phyloP scores from a whole-genome alignment of 2,888 invertebrate species.

The Synanthedon myopaeformis region DNA sequence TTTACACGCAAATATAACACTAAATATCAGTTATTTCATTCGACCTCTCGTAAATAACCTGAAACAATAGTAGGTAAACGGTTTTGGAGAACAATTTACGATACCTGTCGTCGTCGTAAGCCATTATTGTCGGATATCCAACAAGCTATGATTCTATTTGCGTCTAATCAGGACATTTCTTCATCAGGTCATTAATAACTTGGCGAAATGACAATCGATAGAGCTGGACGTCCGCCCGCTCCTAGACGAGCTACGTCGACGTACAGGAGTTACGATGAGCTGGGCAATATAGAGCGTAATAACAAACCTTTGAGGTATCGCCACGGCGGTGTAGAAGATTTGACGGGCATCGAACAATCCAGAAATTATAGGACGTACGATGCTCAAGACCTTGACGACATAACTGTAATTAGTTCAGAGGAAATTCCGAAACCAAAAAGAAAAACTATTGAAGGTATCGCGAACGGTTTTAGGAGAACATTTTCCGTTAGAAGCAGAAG shows the following conservation, averaged over 20 bases:
- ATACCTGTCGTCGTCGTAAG: conserved; percentile 22
- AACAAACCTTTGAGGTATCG: conserved; percentile 46
- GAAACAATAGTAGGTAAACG: conserved; percentile 3
- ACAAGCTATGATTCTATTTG: conserved; percentile 5
- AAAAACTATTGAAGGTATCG: conserved; percentile 55
- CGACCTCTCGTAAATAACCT: conserved; percentile 18
- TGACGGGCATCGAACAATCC: conserved; percentile 43
- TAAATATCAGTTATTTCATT: conserved; percentile 16
- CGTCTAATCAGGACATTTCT: conserved; percentile 31
- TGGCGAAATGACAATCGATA: conserved; percentile 56
- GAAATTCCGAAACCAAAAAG: conserved; percentile 50
- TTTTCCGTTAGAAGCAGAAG: conserved; percentile 53
- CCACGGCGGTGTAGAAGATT: conserved; percentile 55
- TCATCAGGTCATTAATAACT: conserved; percentile 31
- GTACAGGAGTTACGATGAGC: conserved; percentile 62
- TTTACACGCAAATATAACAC: conserved; percentile 49
- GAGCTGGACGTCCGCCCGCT: conserved; percentile 53
- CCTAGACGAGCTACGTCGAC: conserved; percentile 54
- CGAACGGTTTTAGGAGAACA: conserved; percentile 54
- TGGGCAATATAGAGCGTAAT: conserved; percentile 43
- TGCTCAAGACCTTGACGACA: conserved; percentile 48
- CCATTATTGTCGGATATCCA: conserved; percentile 26
- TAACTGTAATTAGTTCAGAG: conserved; percentile 60
- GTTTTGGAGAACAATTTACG: no score
- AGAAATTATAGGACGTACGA: conserved; percentile 37